These are phyloP conservation scores for Aphidius ervi DNA, from an alignment of 1,140 invertebrate species.

Conservation along the genomic window DNA sequence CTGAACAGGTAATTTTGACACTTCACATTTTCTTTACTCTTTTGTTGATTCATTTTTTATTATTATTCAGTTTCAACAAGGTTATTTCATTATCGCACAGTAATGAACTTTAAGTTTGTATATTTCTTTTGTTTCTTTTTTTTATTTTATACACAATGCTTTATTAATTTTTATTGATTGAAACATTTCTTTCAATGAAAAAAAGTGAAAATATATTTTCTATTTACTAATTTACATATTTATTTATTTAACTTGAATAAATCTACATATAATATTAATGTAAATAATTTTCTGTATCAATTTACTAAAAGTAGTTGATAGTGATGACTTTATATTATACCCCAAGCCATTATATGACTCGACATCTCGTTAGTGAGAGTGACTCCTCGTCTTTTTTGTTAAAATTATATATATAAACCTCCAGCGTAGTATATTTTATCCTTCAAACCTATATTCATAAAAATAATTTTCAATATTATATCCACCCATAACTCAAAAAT, in stretches of 20 bases:
- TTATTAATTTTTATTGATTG: too few relatives aligned
- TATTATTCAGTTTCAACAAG: too few relatives aligned
- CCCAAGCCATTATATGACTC: background rate
- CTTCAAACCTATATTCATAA: background rate
- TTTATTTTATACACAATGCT: too few relatives aligned
- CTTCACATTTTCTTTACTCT: background rate
- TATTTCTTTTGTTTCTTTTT: too few relatives aligned
- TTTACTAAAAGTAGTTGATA: background rate
- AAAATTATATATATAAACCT: slow-evolving; percentile 14
- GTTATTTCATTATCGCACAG: too few relatives aligned
- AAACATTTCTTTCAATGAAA: background rate
- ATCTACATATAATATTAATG: background rate
- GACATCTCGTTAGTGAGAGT: slow-evolving; percentile 43
- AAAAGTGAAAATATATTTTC: background rate
- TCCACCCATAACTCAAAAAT: background rate
- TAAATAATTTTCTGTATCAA: slow-evolving; percentile 7
- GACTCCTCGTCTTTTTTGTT: slow-evolving; percentile 38
- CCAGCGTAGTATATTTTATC: background rate
- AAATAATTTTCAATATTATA: slow-evolving; percentile 24
- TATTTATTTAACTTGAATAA: background rate
- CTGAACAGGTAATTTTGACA: slow-evolving; percentile 1
- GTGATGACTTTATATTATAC: background rate
- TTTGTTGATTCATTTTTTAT: too few relatives aligned
- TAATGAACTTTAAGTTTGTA: too few relatives aligned
- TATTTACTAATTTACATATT: background rate